Conservation (phyloP, 2,888 invertebrate species). For the Oscheius onirici region DNA sequence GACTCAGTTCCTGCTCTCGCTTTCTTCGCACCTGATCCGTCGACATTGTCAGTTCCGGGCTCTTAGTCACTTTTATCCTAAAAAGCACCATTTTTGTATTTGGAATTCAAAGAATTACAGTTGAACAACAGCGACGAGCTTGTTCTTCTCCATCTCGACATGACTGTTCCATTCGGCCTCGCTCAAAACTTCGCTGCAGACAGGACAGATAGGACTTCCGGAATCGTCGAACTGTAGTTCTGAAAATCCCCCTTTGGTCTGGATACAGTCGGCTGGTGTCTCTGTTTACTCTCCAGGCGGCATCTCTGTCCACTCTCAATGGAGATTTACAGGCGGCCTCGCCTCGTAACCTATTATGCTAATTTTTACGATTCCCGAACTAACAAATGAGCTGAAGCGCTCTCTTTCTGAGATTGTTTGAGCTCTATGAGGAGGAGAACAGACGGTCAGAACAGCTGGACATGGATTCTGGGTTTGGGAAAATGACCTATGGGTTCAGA, state of each 20-base stretch:
- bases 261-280: conserved; percentile 26
- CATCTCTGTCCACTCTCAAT: conserved; percentile 16
- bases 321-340: conserved; percentile 36
- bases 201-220: conserved; percentile 60
- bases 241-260: conserved; percentile 40
- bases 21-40: conserved; percentile 38
- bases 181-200: conserved; percentile 54
- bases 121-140: conserved; percentile 48
- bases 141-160: conserved; percentile 53
- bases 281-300: conserved; percentile 25
- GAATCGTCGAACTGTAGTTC: conserved; percentile 59
- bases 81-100: too few species aligned
- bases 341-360: conserved; percentile 36
- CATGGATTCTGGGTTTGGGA: neutral
- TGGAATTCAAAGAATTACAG: conserved; percentile 33
- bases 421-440: conserved; percentile 2
- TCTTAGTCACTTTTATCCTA: conserved; percentile 19
- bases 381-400: conserved; percentile 32
- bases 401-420: neutral
- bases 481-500: too few species aligned
- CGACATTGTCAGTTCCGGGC: neutral
- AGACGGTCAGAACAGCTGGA: neutral
- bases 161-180: conserved; percentile 56
- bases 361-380: conserved; percentile 38
- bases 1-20: conserved; percentile 54